Evolutionary conservation across 1,140 invertebrate genomes (phyloP).

Genomic region (Mycetomoellerius zeteki): DNA sequence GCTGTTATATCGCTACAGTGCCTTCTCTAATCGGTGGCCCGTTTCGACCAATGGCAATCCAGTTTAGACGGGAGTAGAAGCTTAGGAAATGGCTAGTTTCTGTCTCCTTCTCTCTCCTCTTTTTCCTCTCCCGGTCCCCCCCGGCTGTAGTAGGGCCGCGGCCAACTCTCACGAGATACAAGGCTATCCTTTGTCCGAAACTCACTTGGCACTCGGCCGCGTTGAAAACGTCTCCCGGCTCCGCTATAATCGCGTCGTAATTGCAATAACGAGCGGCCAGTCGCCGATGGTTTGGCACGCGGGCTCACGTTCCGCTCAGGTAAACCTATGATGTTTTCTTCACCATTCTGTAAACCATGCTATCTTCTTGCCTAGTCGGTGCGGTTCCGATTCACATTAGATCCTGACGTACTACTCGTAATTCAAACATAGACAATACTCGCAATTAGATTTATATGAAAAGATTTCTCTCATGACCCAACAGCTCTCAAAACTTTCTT

Average conservation of each 20-base stretch:
- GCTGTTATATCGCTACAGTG: slow-evolving; percentile 66
- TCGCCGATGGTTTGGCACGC: slow-evolving; percentile 16
- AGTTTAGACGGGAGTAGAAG: slow-evolving; percentile 75
- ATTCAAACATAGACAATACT: not conserved
- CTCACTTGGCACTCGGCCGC: slow-evolving; percentile 73
- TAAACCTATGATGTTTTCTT: slow-evolving; percentile 18
- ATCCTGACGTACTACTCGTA: not conserved
- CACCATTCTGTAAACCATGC: not conserved
- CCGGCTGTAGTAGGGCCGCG: slow-evolving; percentile 75
- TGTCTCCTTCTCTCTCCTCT: slow-evolving; percentile 6
- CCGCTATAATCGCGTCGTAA: slow-evolving; percentile 70
- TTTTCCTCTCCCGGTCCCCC: not conserved
- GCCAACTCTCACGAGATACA: slow-evolving; percentile 74
- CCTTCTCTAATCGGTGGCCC: slow-evolving; percentile 79
- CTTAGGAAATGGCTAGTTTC: slow-evolving; percentile 79
- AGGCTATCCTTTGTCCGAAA: slow-evolving; percentile 85
- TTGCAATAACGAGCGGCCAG: slow-evolving; percentile 68
- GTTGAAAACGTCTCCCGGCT: slow-evolving; percentile 46
- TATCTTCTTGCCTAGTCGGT: not conserved
- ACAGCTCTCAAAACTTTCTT: not conserved
- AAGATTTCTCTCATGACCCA: not conserved
- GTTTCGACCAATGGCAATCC: slow-evolving; percentile 81
- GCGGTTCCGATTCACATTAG: not conserved
- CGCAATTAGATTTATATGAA: not conserved
- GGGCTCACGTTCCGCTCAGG: not conserved